These are phyloP conservation scores for Discoglossus pictus DNA, from an alignment of 2,797 vertebrate genomes.

Conservation along the genomic window DNA sequence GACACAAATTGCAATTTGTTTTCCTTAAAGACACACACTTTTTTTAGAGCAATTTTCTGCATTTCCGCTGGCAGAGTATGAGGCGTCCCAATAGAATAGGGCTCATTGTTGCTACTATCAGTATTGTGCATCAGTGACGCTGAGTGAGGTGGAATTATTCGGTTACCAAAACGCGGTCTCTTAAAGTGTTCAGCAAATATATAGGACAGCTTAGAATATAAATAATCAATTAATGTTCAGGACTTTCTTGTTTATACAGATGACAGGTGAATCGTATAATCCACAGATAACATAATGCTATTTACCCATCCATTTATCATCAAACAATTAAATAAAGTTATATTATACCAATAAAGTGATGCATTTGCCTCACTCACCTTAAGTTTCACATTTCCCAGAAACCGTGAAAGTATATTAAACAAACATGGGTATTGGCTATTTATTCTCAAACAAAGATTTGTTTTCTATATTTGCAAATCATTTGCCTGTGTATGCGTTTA, in stretches of 20 bases:
- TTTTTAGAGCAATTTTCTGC: background rate
- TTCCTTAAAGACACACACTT: background rate
- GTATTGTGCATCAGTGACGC: conserved; percentile 12
- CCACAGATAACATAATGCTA: conserved; percentile 32
- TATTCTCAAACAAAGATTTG: conserved; percentile 11
- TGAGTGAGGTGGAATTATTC: conserved; percentile 5
- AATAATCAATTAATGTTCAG: conserved; percentile 46
- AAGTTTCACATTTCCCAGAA: conserved; percentile 25
- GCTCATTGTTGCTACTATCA: conserved; percentile 29
- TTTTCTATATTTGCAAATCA: conserved; percentile 31
- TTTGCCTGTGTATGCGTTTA: conserved; percentile 11
- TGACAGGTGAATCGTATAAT: conserved; percentile 45
- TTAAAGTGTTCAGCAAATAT: conserved; percentile 21
- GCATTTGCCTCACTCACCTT: background rate
- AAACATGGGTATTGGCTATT: conserved; percentile 7
- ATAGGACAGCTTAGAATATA: conserved; percentile 39
- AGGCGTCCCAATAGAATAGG: background rate
- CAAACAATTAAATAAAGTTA: conserved; percentile 31
- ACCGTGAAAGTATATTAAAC: conserved; percentile 31
- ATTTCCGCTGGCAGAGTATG: background rate
- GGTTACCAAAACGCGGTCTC: conserved; percentile 27
- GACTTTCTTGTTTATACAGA: conserved; percentile 40
- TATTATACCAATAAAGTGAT: conserved; percentile 42
- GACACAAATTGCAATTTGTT: conserved; percentile 6
- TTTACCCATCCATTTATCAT: conserved; percentile 37